Evolutionary conservation across 2,113 vertebrate genomes (phyloP), one percentile per base, ranked within the genome.

Genomic region (Corythoichthys intestinalis): DNA sequence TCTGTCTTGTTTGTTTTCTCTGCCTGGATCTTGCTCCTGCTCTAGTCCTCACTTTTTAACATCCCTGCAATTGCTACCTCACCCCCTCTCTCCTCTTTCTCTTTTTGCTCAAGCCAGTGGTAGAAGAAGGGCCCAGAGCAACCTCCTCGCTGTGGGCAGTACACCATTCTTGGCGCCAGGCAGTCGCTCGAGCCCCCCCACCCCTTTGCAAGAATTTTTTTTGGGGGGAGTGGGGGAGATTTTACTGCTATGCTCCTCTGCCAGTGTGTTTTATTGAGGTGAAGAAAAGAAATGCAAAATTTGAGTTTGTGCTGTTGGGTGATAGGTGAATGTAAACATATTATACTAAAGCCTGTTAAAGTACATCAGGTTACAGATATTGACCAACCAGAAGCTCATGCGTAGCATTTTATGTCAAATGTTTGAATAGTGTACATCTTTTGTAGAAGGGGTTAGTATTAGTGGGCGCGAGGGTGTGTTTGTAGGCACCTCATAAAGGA

Each of bases 1-100:
- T 95, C 95, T 95, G 95, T 96, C 94, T 94, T 96, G 94, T 96
- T 96, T 97, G 95, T 96, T 97, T 95, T 95, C 92, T 93, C 94
- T 96, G 91, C 93, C 82, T 78, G 66, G 39, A 73, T 75, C 76
- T 81, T 80, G 79, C 80, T 69, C 65, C 72, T 76, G 65, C 73
- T 92, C 91, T 77, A 75, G 67, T 54, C 44, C 94, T 79, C 80
- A 76, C 83, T 78, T 94, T 93, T 92, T 95, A 95, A 93, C 94
- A 95, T 88, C 85, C 69, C 76, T 15, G 57, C 75, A 71, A 69
- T 80, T 76, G 72, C 94, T 93, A 93, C 93, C 93, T 93, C 65
- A 28, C 50, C 50, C 64, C 92, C 70, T 15, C 35, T 47, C 28
- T 37, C 35, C 15, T 48, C 64, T 72, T 74, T 66, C 79, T 81